Conservation (phyloP, 2,797 vertebrate genomes). For the Malurus leucopterus region DNA sequence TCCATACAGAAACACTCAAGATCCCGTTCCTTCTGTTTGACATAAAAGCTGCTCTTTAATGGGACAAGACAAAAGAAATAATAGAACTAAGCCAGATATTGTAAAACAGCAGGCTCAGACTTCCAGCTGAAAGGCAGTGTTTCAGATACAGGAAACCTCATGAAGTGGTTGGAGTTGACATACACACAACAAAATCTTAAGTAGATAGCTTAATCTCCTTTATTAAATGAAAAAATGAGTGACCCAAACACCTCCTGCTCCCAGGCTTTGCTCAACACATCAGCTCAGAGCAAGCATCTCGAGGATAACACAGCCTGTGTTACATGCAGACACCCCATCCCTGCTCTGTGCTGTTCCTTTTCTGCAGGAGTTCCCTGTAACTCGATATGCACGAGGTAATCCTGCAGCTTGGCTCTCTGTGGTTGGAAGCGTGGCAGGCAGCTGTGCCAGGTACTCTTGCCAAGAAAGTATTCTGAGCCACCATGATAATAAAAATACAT, state of each 20-base stretch:
- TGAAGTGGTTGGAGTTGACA: background rate
- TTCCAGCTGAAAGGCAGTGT: background rate
- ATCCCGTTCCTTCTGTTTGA: background rate
- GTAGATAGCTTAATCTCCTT: background rate
- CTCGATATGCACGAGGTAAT: background rate
- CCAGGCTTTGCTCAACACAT: background rate
- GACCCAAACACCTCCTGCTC: background rate
- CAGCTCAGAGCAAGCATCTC: background rate
- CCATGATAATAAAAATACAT: background rate
- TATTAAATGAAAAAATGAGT: background rate
- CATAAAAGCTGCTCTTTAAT: background rate
- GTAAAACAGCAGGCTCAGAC: background rate
- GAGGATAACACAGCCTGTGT: background rate
- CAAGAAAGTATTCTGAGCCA: slow-evolving; percentile 22
- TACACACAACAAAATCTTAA: background rate
- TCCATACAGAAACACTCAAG: background rate
- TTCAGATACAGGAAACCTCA: background rate
- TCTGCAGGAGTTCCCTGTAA: background rate
- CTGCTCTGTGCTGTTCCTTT: fast-evolving
- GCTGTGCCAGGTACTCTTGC: slow-evolving; percentile 7
- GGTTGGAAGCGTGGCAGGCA: background rate
- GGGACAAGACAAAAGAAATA: slow-evolving; percentile 2
- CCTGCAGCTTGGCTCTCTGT: background rate
- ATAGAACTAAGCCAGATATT: background rate
- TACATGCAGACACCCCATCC: fast-evolving